Percentiles rank a stretch among this genome's conserved stretches.
Conservation (phyloP, 2,888 invertebrate species). For the Drosophila seclusa region DNA sequence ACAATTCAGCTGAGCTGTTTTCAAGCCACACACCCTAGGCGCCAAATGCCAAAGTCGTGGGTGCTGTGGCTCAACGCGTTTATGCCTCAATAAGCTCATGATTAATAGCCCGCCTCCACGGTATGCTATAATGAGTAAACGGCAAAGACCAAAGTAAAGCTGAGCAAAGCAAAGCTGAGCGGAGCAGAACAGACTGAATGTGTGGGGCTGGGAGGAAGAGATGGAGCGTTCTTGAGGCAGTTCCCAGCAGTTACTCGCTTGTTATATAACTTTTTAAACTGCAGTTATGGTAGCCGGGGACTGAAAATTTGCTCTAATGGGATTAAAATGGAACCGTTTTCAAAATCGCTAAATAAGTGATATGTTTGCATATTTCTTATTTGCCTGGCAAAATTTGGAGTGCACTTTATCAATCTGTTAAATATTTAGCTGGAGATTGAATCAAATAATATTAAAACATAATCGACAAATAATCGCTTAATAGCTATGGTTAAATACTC, state of each 20-base stretch:
- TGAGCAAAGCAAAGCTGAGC: conserved; percentile 24
- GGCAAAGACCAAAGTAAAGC: conserved; percentile 54
- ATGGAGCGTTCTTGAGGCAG: background rate
- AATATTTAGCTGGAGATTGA: background rate
- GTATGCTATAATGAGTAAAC: conserved; percentile 70
- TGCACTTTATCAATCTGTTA: background rate
- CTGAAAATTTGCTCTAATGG: conserved; percentile 11
- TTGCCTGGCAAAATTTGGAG: background rate
- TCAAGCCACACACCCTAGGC: conserved; percentile 32
- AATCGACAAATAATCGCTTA: background rate
- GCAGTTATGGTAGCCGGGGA: conserved; percentile 11
- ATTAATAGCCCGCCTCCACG: conserved; percentile 77
- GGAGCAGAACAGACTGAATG: background rate
- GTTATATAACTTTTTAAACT: conserved; percentile 31
- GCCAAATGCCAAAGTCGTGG: conserved; percentile 57
- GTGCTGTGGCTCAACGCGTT: conserved; percentile 74
- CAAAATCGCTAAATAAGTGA: background rate
- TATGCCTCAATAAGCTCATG: conserved; percentile 83
- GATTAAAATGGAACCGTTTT: background rate
- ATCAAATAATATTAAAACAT: background rate
- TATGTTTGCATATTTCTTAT: background rate
- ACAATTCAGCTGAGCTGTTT: conserved; percentile 7
- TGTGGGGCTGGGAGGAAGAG: background rate
- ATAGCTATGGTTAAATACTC: too few relatives aligned
- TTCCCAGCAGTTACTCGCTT: background rate